Conservation (phyloP, 1,140 invertebrate genomes). For the Agrilus planipennis region DNA sequence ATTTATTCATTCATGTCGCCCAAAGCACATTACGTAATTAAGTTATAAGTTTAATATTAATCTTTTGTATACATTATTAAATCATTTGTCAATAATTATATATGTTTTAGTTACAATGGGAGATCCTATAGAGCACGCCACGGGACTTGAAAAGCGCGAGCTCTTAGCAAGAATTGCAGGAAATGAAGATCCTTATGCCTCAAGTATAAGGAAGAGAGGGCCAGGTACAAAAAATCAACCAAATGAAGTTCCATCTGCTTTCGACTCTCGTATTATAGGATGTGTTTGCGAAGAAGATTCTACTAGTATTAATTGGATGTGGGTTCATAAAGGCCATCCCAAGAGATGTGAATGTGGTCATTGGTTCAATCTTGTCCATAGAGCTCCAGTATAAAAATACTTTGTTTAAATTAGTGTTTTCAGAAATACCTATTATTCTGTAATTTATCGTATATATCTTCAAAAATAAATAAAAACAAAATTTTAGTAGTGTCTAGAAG, state of each 20-base stretch:
- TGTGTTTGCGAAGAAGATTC: constrained; percentile 95
- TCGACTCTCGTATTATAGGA: constrained; percentile 80
- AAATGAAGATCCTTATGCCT: constrained; percentile 81
- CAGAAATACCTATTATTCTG: too few species aligned
- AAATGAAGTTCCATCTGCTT: constrained; percentile 80
- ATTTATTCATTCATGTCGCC: too few species aligned
- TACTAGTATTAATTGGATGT: constrained; percentile 83
- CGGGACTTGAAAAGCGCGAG: constrained; percentile 84
- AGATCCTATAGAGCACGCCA: constrained; percentile 84
- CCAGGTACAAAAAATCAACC: constrained; percentile 76
- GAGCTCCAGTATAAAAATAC: constrained; percentile 45
- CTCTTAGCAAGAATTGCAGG: constrained; percentile 72
- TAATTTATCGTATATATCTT: too few species aligned
- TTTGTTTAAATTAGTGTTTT: background rate
- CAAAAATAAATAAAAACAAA: too few species aligned
- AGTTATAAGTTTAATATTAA: too few species aligned
- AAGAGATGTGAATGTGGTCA: constrained; percentile 90
- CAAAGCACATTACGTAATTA: too few species aligned
- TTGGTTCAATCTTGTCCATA: constrained; percentile 88
- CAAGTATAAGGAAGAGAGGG: constrained; percentile 60
- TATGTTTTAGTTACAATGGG: constrained; percentile 53
- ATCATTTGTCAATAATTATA: too few species aligned
- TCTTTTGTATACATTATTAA: too few species aligned
- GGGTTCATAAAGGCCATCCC: constrained; percentile 75
- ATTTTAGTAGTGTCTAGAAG: too few species aligned